Conservation (phyloP, 2,113 vertebrate genomes). For the Pampusana beccarii region DNA sequence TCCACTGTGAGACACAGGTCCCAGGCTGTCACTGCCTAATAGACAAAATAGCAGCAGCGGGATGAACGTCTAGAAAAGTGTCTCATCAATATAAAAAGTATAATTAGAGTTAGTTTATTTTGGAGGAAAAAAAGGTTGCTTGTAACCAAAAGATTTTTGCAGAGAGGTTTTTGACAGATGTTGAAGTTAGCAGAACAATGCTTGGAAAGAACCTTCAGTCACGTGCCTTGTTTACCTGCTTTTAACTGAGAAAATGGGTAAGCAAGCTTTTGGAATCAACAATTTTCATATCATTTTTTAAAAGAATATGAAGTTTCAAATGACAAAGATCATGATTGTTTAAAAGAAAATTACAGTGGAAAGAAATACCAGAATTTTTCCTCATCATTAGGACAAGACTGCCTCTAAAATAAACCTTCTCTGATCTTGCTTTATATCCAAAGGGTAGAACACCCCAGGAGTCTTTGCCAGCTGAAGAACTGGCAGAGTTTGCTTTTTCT, state of each 20-base stretch:
- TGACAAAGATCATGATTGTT: not conserved
- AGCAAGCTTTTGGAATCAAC: not conserved
- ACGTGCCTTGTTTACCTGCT: not conserved
- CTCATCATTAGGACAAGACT: not conserved
- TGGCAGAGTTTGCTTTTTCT: not conserved
- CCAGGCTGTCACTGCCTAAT: not conserved
- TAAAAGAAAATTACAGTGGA: not conserved
- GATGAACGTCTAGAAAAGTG: not conserved
- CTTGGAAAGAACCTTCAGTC: not conserved
- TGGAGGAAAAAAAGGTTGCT: fast-evolving
- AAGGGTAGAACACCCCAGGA: not conserved
- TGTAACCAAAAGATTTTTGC: not conserved
- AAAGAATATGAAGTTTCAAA: not conserved
- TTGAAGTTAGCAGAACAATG: not conserved
- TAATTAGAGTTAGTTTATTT: not conserved
- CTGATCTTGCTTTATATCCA: not conserved
- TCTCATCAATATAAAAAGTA: not conserved
- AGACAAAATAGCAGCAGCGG: not conserved
- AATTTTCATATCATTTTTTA: not conserved
- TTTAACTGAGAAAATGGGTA: not conserved
- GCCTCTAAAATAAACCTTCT: not conserved
- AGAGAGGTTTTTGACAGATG: not conserved
- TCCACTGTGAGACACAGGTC: not conserved
- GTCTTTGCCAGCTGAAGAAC: not conserved
- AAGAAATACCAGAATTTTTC: not conserved